phyloP scores from a whole-genome alignment of 2,113 vertebrate species.

The Struthidea cinerea region DNA sequence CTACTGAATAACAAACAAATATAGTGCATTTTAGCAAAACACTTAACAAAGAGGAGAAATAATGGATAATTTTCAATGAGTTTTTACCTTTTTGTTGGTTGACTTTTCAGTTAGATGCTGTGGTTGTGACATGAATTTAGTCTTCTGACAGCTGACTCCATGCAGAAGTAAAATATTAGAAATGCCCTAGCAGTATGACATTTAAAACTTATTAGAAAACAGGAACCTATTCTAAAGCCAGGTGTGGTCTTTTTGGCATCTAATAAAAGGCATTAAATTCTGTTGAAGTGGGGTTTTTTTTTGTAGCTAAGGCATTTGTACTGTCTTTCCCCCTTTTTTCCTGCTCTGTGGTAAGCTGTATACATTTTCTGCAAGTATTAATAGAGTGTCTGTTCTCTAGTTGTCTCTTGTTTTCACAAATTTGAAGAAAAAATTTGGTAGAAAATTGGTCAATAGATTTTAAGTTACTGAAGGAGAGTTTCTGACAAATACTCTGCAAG shows the following conservation, averaged over 20 bases:
- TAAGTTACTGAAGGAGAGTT: background rate
- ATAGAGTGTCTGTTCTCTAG: background rate
- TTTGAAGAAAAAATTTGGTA: background rate
- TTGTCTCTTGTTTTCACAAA: background rate
- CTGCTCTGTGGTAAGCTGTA: background rate
- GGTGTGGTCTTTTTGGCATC: background rate
- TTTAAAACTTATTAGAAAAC: background rate
- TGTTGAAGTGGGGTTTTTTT: background rate
- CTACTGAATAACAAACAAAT: background rate
- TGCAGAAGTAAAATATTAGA: background rate
- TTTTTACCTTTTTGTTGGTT: background rate
- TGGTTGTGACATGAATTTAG: background rate
- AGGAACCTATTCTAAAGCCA: background rate
- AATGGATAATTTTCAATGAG: background rate
- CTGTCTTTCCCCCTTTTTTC: background rate
- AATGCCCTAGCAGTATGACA: background rate
- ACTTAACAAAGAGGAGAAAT: background rate
- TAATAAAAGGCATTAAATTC: background rate
- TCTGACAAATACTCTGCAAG: background rate
- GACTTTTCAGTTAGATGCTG: background rate
- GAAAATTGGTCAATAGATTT: background rate
- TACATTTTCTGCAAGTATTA: background rate
- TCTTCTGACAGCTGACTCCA: background rate
- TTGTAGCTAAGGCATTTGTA: background rate
- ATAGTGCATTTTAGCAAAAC: background rate